Conservation (phyloP, 2,797 vertebrate genomes). For the Lophotriccus pileatus region DNA sequence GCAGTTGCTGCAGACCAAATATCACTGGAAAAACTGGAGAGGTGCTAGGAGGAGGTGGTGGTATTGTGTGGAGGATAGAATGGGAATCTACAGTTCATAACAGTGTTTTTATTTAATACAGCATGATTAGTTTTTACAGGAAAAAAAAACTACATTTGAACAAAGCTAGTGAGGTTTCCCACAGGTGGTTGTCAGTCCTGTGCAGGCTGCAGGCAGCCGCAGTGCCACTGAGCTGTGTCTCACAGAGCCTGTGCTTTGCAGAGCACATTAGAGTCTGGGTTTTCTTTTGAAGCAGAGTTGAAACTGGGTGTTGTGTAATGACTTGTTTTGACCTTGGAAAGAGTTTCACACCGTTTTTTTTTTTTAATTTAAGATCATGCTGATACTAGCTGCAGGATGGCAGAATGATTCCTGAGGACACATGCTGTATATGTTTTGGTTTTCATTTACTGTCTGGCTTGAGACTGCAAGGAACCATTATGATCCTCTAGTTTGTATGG, state of each 20-base stretch:
- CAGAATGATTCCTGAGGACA: not conserved
- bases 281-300: not conserved
- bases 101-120: not conserved
- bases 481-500: not conserved
- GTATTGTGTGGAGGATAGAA: not conserved
- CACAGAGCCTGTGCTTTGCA: not conserved
- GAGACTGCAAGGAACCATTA: not conserved
- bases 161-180: not conserved
- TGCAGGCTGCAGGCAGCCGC: not conserved
- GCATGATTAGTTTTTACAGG: not conserved
- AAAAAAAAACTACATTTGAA: not conserved
- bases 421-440: not conserved
- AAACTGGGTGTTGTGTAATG: not conserved
- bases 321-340: not conserved
- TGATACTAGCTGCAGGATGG: not conserved
- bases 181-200: fast-evolving
- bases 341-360: not conserved
- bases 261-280: not conserved
- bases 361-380: not conserved
- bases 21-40: not conserved
- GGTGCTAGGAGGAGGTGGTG: not conserved
- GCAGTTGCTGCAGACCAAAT: not conserved
- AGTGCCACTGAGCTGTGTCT: not conserved
- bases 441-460: not conserved
- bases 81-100: not conserved